Base-by-base conservation (phyloP, 2,113 vertebrate genomes). In the Etia nguti region DNA sequence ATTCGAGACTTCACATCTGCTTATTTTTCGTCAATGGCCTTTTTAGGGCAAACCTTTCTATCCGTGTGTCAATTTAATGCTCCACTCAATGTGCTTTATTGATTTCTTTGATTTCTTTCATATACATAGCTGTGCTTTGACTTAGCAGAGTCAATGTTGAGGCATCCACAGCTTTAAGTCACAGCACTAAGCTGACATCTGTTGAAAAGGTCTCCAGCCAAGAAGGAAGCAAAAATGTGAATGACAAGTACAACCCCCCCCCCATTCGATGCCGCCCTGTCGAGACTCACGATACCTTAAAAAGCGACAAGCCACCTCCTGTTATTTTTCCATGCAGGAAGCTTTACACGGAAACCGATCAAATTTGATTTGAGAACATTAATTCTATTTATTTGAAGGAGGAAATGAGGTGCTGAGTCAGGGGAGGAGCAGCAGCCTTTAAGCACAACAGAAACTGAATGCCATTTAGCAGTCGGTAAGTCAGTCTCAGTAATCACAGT, bases 401-500 rank as follows among this genome's bases (percentile, higher is more conserved):
- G 95, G 95, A 95, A 94, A 95, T 92, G 92, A 95, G 93, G 88
- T 88, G 93, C 85, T 90, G 92, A 92, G 92, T 92, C 88, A 87
- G 48, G 89, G 80, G 89, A 88, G 82, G 90, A 86, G 90, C 88
- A 84, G 87, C 79, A 56, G 84, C 82, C 81, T 88, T 93, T 83
- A 82, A 91, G 81, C 91, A 84, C 60, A 85, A 92, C 88, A 89
- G 92, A 95, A 95, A 95, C 92, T 86, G 57, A 93, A 93, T 82
- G 88, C 91, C 90, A 87, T 89, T 85, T 8, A 75, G 87, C 89
- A 82, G 87, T 88, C 89, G 43, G 77, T 82, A 90, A 83, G 83
- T 89, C 90, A 56, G 83, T 80, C 91, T 90, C 82, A 29, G 81
- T 84, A 89, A 93, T 94, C 88, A 86, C 89, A 38, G 65, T 22